phyloP scores from a whole-genome alignment of 2,888 invertebrate genomes.

The Lapara coniferarum region DNA sequence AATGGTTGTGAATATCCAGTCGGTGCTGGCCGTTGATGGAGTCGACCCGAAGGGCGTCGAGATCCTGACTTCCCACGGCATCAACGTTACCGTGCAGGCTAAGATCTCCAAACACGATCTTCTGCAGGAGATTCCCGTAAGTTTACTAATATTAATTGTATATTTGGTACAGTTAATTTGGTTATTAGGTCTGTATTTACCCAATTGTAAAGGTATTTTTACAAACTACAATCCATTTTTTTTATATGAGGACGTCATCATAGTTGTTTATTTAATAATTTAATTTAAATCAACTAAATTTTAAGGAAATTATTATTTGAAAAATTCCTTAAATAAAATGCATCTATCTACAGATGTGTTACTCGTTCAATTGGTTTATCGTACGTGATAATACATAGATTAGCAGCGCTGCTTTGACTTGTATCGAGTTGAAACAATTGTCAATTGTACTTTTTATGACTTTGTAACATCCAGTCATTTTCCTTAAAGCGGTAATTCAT shows the following conservation, averaged over 20 bases:
- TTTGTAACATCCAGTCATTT: neutral
- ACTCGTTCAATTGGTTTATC: neutral
- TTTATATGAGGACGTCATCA: too few relatives aligned
- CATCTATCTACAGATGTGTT: too few relatives aligned
- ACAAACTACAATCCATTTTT: too few relatives aligned
- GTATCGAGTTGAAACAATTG: neutral
- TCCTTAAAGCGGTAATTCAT: too few relatives aligned
- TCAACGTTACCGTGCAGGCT: constrained; percentile 90
- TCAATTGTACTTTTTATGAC: neutral
- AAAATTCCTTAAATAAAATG: too few relatives aligned
- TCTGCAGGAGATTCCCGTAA: constrained; percentile 91
- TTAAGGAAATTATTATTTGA: too few relatives aligned
- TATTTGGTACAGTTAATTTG: neutral
- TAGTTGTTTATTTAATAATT: too few relatives aligned
- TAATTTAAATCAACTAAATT: too few relatives aligned
- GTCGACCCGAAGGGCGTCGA: constrained; percentile 94
- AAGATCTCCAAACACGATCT: constrained; percentile 91
- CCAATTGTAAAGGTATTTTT: too few relatives aligned
- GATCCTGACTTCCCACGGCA: constrained; percentile 89
- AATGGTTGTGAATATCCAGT: constrained; percentile 86
- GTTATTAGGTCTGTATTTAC: too few relatives aligned
- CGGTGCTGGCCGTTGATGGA: constrained; percentile 96
- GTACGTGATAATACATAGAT: neutral
- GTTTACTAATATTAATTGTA: constrained; percentile 41
- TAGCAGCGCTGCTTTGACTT: neutral